Evolutionary conservation across 2,113 vertebrate species (phyloP).

Genomic region (Chaenocephalus aceratus): DNA sequence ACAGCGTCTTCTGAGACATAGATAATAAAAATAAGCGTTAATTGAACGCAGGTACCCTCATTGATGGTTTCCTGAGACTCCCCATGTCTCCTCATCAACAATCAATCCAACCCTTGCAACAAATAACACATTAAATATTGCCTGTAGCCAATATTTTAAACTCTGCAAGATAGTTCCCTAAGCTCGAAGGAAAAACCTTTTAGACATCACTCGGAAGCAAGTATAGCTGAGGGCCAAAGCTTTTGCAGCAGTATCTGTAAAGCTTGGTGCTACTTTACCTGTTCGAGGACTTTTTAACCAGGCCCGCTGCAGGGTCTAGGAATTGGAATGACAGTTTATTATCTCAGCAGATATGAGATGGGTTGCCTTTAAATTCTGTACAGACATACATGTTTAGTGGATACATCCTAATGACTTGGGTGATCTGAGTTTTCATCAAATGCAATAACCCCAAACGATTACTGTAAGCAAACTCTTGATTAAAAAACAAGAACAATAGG

Average conservation of each 20-base stretch:
- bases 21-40: constrained; percentile 16
- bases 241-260: constrained; percentile 14
- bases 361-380: neutral
- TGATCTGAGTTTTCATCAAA: neutral
- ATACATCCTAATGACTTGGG: neutral
- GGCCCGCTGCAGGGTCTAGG: neutral
- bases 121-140: constrained; percentile 21
- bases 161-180: constrained; percentile 9
- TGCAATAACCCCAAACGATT: neutral
- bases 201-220: neutral
- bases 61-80: constrained; percentile 1
- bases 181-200: neutral
- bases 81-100: neutral
- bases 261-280: neutral
- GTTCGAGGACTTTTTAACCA: neutral
- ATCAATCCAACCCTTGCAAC: constrained; percentile 5
- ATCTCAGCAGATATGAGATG: neutral
- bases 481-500: too few species aligned
- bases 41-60: constrained; percentile 7
- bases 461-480: too few species aligned
- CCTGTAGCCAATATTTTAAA: constrained; percentile 23
- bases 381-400: neutral
- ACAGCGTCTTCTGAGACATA: constrained; percentile 16
- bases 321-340: neutral
- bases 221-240: constrained; percentile 23